These are phyloP conservation scores for Hipposideros larvatus DNA, from an alignment of 2,797 vertebrate genomes.

Conservation along the genomic window DNA sequence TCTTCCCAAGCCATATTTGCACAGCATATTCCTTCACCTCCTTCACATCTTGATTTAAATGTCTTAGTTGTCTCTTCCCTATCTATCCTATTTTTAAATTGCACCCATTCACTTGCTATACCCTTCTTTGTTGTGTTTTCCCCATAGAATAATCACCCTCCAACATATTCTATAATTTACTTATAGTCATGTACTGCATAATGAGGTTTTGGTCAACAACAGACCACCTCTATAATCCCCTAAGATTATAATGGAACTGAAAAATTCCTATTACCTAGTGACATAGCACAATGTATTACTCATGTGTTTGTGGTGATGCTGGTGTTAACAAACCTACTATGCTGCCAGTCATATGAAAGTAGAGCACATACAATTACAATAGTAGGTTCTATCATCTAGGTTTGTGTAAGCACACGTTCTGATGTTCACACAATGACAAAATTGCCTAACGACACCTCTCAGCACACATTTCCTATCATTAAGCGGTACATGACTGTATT, in stretches of 20 bases:
- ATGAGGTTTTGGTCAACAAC: neutral
- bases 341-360: neutral
- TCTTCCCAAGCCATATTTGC: neutral
- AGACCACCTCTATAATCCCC: neutral
- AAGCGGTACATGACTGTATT: too few species aligned
- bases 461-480: neutral
- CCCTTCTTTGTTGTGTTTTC: neutral
- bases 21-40: neutral
- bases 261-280: neutral
- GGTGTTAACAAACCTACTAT: neutral
- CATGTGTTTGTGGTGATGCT: neutral
- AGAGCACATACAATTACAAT: neutral
- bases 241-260: neutral
- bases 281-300: neutral
- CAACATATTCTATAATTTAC: neutral
- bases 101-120: neutral
- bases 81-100: neutral
- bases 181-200: too few species aligned
- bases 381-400: neutral
- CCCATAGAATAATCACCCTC: neutral
- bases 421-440: neutral
- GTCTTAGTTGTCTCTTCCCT: neutral
- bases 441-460: neutral
- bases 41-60: neutral
- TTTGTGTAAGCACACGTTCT: too few species aligned